phyloP scores from a whole-genome alignment of 2,888 invertebrate genomes.

The Patella depressa region DNA sequence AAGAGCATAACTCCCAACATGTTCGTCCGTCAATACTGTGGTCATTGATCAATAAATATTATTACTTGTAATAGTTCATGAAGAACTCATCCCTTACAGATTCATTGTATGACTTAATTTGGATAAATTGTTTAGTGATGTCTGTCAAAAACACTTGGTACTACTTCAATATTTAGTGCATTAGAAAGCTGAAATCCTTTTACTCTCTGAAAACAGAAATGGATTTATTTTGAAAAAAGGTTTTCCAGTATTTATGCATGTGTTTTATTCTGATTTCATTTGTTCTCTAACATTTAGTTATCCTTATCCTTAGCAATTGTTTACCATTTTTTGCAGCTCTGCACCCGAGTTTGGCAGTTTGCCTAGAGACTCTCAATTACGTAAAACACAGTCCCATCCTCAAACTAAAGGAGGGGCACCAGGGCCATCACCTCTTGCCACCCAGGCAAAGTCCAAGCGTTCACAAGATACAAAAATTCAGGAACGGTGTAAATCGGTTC shows the following conservation, averaged over 20 bases:
- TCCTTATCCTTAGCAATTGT: constrained; percentile 16
- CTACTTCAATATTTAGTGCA: too few relatives aligned
- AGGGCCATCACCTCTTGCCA: constrained; percentile 30
- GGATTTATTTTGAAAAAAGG: too few relatives aligned
- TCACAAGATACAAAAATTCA: constrained; percentile 45
- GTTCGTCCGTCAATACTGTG: too few relatives aligned
- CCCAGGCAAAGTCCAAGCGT: constrained; percentile 32
- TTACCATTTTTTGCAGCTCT: constrained; percentile 55
- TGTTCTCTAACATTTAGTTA: background rate
- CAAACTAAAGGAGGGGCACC: constrained; percentile 44
- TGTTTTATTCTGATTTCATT: background rate
- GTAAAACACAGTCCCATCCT: constrained; percentile 74
- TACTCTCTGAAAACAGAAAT: too few relatives aligned
- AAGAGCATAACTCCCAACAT: too few relatives aligned
- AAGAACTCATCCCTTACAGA: too few relatives aligned
- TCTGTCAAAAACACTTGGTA: too few relatives aligned
- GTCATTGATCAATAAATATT: too few relatives aligned
- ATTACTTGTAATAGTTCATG: too few relatives aligned
- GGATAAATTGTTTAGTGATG: too few relatives aligned
- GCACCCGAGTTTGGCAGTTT: constrained; percentile 69
- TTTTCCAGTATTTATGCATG: background rate
- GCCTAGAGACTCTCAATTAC: constrained; percentile 73
- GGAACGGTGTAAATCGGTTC: constrained; percentile 60
- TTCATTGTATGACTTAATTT: too few relatives aligned
- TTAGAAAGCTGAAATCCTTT: too few relatives aligned